Evolutionary conservation across 2,888 invertebrate species (phyloP).

Genomic region (Athalia rosae): DNA sequence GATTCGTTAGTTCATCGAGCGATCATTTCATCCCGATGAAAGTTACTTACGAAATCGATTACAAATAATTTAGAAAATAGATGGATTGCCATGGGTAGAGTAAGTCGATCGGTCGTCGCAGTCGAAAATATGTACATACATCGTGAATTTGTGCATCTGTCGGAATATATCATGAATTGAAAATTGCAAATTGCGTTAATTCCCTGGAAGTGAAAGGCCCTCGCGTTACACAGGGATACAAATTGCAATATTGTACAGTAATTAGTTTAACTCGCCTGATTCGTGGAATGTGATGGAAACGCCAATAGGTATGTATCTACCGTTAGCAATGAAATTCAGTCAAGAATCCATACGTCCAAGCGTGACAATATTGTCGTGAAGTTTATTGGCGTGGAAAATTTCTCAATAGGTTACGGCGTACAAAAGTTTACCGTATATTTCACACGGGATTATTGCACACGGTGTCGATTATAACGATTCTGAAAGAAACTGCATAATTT

Average conservation of each 20-base stretch:
- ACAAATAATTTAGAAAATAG: background rate
- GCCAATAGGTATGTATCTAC: background rate
- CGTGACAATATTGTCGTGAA: too few relatives aligned
- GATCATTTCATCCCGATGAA: background rate
- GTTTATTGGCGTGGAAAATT: too few relatives aligned
- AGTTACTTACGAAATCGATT: background rate
- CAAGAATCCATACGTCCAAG: too few relatives aligned
- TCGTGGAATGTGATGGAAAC: constrained; percentile 29
- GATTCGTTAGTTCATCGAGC: background rate
- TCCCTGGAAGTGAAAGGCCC: constrained; percentile 24
- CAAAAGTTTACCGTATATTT: too few relatives aligned
- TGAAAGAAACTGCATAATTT: too few relatives aligned
- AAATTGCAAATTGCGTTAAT: constrained; percentile 3
- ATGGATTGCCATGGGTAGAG: background rate
- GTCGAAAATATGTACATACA: background rate
- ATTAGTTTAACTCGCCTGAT: constrained; percentile 7
- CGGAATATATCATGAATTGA: background rate
- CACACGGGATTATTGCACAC: too few relatives aligned
- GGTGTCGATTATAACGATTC: too few relatives aligned
- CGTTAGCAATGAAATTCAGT: too few relatives aligned
- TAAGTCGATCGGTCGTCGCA: background rate
- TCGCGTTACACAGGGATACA: background rate
- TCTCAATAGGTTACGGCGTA: too few relatives aligned
- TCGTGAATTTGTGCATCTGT: background rate
- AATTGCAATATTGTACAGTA: constrained; percentile 24